Evolutionary conservation across 2,797 vertebrate species (phyloP).

Genomic region (Lepidocolaptes lacrymiger): DNA sequence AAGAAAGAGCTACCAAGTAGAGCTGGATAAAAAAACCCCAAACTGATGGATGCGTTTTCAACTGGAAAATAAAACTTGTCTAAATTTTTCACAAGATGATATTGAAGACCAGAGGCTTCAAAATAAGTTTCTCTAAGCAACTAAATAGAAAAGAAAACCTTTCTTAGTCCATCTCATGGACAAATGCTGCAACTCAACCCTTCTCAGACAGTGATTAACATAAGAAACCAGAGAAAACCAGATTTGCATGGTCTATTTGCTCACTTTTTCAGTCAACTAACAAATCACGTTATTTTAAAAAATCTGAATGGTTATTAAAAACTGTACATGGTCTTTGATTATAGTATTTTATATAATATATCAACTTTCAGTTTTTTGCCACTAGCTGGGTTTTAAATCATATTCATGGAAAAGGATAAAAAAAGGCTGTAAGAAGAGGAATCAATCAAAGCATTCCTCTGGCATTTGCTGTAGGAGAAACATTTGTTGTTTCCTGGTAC

Average conservation of each 20-base stretch:
- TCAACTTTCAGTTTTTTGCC: background rate
- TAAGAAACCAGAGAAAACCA: background rate
- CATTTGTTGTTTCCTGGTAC: background rate
- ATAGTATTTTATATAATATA: background rate
- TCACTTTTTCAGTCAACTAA: background rate
- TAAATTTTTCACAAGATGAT: background rate
- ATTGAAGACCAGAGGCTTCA: background rate
- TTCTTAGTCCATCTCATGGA: background rate
- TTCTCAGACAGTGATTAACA: background rate
- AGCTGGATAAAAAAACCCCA: background rate
- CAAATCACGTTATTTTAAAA: background rate
- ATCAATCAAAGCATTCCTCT: background rate
- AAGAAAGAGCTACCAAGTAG: background rate
- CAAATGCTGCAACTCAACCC: background rate
- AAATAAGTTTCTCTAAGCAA: background rate
- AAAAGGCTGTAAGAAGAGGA: background rate
- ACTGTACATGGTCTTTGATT: background rate
- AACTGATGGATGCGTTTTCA: background rate
- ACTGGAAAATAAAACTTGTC: background rate
- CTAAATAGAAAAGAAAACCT: background rate
- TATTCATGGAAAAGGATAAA: background rate
- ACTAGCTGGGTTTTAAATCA: background rate
- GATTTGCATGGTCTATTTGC: background rate
- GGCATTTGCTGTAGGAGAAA: background rate
- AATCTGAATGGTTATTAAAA: background rate